A percentile compares a stretch with the other conserved stretches of the same genome.
phyloP scores from a whole-genome alignment of 2,888 invertebrate genomes.

The Epistrophella euchroma region DNA sequence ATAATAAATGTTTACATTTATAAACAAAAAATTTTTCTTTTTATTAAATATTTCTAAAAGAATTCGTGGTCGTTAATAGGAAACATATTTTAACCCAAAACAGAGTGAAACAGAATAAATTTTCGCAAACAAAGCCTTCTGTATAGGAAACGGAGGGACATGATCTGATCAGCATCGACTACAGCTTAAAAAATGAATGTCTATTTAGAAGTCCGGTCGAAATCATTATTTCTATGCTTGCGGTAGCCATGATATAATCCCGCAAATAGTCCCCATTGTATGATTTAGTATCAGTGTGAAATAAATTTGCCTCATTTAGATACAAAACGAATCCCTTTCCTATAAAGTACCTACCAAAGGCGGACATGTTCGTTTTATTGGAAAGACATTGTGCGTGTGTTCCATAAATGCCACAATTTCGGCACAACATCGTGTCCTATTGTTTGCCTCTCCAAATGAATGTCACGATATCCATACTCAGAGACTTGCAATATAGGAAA shows the following conservation, averaged over 20 bases:
- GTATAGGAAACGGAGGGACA: background rate
- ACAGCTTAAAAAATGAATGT: slow-evolving; percentile 7
- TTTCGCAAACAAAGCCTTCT: background rate
- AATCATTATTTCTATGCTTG: background rate
- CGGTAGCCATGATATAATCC: background rate
- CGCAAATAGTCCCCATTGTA: slow-evolving; percentile 25
- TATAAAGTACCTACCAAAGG: slow-evolving; percentile 12
- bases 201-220: background rate
- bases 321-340: slow-evolving; percentile 26
- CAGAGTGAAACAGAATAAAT: background rate
- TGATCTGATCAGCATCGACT: background rate
- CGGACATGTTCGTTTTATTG: slow-evolving; percentile 33
- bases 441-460: slow-evolving; percentile 53
- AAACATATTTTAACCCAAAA: too few relatives aligned
- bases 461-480: slow-evolving; percentile 65
- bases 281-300: slow-evolving; percentile 62
- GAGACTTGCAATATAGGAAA: slow-evolving; percentile 42
- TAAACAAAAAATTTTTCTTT: too few relatives aligned
- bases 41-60: too few relatives aligned
- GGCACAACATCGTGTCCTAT: slow-evolving; percentile 66
- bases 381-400: slow-evolving; percentile 60
- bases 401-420: slow-evolving; percentile 57
- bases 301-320: slow-evolving; percentile 63
- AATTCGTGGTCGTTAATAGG: too few relatives aligned
- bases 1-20: too few relatives aligned